A percentile compares a stretch with the other conserved stretches of the same genome.
These are phyloP conservation scores for Daphoenositta chrysoptera DNA, from an alignment of 2,113 vertebrate species.

Conservation along the genomic window DNA sequence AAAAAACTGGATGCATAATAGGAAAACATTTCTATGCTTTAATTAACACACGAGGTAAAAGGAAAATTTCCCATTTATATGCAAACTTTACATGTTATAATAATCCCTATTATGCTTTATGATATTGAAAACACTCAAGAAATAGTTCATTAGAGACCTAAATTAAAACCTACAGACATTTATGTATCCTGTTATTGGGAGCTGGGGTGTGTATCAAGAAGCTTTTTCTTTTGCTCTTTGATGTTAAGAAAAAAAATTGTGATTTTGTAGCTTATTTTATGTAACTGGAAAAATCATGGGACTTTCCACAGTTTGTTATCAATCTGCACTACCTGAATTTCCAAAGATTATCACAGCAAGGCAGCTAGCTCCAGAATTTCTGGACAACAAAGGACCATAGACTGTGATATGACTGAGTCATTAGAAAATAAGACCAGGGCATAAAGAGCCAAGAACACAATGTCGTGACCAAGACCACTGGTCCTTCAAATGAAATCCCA, in stretches of 20 bases:
- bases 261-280: not conserved
- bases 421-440: not conserved
- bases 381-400: not conserved
- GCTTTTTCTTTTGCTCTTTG: not conserved
- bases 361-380: not conserved
- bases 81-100: not conserved
- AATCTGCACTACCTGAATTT: not conserved
- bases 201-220: not conserved
- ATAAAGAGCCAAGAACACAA: not conserved
- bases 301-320: not conserved
- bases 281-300: not conserved
- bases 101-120: not conserved
- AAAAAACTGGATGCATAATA: not conserved
- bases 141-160: not conserved
- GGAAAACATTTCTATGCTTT: not conserved
- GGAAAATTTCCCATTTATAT: not conserved
- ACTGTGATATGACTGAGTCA: not conserved
- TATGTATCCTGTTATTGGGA: rapidly evolving
- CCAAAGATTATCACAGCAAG: not conserved
- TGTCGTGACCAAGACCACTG: not conserved
- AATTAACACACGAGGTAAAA: not conserved
- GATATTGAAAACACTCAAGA: not conserved
- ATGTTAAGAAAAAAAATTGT: not conserved
- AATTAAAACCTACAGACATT: not conserved
- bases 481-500: not conserved